phyloP scores from a whole-genome alignment of 2,888 invertebrate species.

The Euphydryas editha region DNA sequence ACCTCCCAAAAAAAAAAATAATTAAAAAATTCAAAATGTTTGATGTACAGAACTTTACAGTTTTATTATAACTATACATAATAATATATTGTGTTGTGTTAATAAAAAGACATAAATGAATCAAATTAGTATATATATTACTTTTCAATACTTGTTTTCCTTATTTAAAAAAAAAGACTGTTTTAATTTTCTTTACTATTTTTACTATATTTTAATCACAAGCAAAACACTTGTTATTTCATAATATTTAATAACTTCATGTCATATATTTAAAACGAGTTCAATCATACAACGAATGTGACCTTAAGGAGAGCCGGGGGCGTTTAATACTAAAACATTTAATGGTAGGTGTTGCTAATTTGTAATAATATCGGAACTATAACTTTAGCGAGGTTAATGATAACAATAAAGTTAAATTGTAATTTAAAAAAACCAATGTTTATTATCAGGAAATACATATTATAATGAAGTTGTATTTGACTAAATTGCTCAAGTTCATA shows the following conservation, averaged over 20 bases:
- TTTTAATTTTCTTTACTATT: too few relatives aligned
- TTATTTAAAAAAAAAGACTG: too few relatives aligned
- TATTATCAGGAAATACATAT: background rate
- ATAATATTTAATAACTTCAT: background rate
- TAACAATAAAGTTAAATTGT: conserved; percentile 7
- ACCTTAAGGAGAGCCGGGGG: conserved; percentile 27
- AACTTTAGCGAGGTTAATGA: background rate
- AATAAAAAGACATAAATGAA: too few relatives aligned
- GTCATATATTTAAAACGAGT: background rate
- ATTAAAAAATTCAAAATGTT: too few relatives aligned
- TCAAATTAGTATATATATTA: too few relatives aligned
- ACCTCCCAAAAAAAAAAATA: too few relatives aligned
- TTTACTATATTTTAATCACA: too few relatives aligned
- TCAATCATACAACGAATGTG: conserved; percentile 7
- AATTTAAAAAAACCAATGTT: background rate
- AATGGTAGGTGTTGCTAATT: conserved; percentile 22
- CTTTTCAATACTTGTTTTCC: too few relatives aligned
- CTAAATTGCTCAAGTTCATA: background rate
- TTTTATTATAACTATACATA: too few relatives aligned
- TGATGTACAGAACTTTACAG: too few relatives aligned
- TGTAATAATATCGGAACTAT: conserved; percentile 6
- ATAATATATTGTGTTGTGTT: too few relatives aligned
- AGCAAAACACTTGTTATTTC: too few relatives aligned
- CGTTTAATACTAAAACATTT: conserved; percentile 22
- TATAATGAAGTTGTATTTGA: background rate